Base-by-base conservation (phyloP, 2,113 vertebrate species). In the Poecile atricapillus region DNA sequence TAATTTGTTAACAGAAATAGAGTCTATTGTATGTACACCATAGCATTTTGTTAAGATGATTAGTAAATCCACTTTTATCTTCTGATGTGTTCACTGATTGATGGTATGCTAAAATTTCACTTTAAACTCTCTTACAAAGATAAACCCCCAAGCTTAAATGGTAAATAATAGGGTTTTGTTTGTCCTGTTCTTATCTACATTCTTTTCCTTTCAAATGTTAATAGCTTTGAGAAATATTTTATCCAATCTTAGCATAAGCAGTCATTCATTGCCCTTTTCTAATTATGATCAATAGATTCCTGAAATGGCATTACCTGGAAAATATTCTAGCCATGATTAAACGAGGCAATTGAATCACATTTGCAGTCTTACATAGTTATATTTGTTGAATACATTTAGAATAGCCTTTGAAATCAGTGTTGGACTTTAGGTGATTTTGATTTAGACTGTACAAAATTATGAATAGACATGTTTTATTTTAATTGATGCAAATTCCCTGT, bases 161-260 rank as follows among this genome's bases (percentile, higher is more conserved):
- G 44, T 78, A 94, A 94, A 85, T 55, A 87, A 3, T 9, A 62
- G 52, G 37, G 22, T 23, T 76, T 86, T 93, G 3, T 93, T 94
- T 94, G 49, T 88, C 39, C 11, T 84, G 74, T 95, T 78, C 31
- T 86, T 90, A 83, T 64, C 23, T 87, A 27, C 16, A 52, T 84
- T 93, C 92, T 64, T 19, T 37, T 70, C 43, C 37, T 90, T 94
- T 95, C 25, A 91, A 47, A 90, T 80, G 35, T 81, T 87, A 95
- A 87, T 77, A 95, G 63, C 33, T 9, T 76, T 76, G 73, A 55
- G 46, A 89, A 83, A 50, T 79, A 79, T 67, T 92, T 94, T 83
- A 86, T 85, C 21, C 39, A 75, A 3, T 93, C 47, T 67, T 73
- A 37, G 28, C 11, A n/a, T 43, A 77, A 71, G 53, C 30, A 89